A percentile compares a stretch with the other conserved stretches of the same genome.
Conservation (phyloP, 1,140 invertebrate genomes). For the Archivesica marissinica region DNA sequence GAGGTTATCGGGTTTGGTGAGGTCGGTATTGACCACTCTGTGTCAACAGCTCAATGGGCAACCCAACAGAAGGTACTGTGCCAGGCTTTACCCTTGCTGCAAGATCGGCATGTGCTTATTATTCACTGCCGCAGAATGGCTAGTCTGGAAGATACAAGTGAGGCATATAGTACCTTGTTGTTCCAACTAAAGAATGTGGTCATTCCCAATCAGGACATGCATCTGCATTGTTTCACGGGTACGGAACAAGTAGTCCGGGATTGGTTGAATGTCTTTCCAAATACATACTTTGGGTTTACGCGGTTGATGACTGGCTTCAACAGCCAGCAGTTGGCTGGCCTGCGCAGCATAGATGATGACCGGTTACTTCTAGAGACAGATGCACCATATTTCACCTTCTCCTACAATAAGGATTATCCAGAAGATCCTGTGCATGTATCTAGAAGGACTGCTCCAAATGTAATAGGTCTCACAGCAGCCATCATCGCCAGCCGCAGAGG, state of each 20-base stretch:
- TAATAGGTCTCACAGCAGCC: background rate
- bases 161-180: slow-evolving; percentile 18
- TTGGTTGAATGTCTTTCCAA: background rate
- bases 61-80: background rate
- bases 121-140: slow-evolving; percentile 18
- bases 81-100: background rate
- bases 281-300: slow-evolving; percentile 23
- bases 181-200: background rate
- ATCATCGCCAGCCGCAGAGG: background rate
- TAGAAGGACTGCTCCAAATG: background rate
- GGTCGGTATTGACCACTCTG: slow-evolving; percentile 24
- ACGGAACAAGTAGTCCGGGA: background rate
- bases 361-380: slow-evolving; percentile 3
- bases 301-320: background rate
- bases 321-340: background rate
- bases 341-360: background rate
- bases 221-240: no score
- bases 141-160: background rate
- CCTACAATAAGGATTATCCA: background rate
- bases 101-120: slow-evolving; percentile 6
- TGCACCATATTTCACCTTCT: slow-evolving; percentile 19
- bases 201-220: background rate
- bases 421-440: background rate
- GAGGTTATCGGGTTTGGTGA: no score
- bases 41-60: background rate